Percentiles rank a stretch among this genome's conserved stretches.
phyloP scores from a whole-genome alignment of 2,797 vertebrate genomes.

The Babyrousa celebensis region DNA sequence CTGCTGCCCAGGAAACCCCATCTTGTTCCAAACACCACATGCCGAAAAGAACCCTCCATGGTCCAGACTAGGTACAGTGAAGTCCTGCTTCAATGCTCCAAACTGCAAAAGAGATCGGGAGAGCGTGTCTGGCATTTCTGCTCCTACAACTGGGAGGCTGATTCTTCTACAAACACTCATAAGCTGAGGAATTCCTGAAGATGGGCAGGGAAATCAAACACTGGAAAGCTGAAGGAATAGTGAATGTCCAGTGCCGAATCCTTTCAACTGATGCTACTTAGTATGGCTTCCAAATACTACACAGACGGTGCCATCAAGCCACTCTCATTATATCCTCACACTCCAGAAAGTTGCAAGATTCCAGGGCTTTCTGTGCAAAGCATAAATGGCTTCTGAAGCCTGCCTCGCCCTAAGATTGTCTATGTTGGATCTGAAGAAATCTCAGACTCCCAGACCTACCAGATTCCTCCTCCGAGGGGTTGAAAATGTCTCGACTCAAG shows the following conservation, averaged over 20 bases:
- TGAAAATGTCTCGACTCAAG: constrained; percentile 9
- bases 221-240: neutral
- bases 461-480: neutral
- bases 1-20: neutral
- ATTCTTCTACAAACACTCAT: neutral
- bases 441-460: neutral
- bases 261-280: neutral
- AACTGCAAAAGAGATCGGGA: neutral
- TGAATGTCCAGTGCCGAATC: neutral
- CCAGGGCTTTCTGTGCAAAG: neutral
- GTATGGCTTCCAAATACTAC: neutral
- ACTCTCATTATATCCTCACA: neutral
- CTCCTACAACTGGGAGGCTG: neutral
- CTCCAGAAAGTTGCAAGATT: neutral
- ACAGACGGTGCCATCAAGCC: neutral
- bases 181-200: neutral
- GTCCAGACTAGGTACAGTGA: neutral
- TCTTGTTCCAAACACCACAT: neutral
- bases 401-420: neutral
- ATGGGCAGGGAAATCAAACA: neutral
- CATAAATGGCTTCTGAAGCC: neutral
- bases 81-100: neutral
- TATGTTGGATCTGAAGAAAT: constrained; percentile 12
- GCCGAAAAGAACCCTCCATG: neutral
- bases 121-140: neutral